Evolutionary conservation across 1,140 invertebrate species (phyloP), one percentile per base, ranked within the genome.

Genomic region (Chelonus insularis): DNA sequence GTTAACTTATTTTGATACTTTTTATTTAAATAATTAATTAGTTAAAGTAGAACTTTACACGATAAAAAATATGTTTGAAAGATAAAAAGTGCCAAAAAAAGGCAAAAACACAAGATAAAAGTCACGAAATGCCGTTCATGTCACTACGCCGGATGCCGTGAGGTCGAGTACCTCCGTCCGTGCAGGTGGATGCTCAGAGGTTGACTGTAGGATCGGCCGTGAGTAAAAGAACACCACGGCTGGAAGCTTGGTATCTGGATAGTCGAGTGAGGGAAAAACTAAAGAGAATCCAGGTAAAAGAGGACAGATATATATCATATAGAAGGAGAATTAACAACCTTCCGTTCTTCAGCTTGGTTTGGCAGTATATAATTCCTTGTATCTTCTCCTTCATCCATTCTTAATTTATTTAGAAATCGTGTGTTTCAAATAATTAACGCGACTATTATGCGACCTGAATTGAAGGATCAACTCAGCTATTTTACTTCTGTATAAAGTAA

Each of bases 101-200:
- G 14, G 16, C 11, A 9, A 50, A 52, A 56, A 51, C 23, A 41
- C 36, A 57, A 45, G 11, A 18, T 32, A 47, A 25, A 48, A 55
- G 8, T 61, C 60, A 61, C 77, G 61, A 74, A 71, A 68, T 63
- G 74, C 72, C 59, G 71, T 69, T 73, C 76, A 77, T 80, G 75
- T 78, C 79, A 79, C 77, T 77, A 68, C 73, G 77, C 76, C 69
- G 73, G 72, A 72, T 72, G 62, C 70, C 68, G 68, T 73, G 74
- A 73, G 78, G 75, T 79, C 75, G 77, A 74, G 71, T 68, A 78
- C 74, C 78, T 80, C 76, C 71, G 77, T 78, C 79, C 73, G 79
- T 74, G 70, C 78, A 80, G 77, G 76, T 80, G 75, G 76, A 77
- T 78, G 72, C 78, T 73, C 76, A 80, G 73, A 78, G 78, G 78